These are phyloP conservation scores for Axinella damicornis DNA, from an alignment of 37 sponge, comb jelly and placozoan species.

Conservation along the genomic window DNA sequence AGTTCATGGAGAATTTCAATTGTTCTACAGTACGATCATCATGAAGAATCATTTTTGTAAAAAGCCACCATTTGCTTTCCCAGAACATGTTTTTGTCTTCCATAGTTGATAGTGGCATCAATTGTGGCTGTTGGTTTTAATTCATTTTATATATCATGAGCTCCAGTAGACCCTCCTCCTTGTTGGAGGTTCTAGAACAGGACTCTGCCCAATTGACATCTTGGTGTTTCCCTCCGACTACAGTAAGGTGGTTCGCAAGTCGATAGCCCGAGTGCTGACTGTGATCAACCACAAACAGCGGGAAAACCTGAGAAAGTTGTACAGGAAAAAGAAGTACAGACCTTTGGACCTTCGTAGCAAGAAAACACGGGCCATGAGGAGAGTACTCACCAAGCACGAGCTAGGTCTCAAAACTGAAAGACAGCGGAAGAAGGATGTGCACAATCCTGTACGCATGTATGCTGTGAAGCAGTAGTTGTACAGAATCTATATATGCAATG, in stretches of 20 bases:
- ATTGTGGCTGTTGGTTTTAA: too few species aligned
- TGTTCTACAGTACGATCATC: too few species aligned
- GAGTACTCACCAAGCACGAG: conserved; percentile 84
- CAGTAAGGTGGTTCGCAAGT: conserved; percentile 94
- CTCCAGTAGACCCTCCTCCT: too few species aligned
- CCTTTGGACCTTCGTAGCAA: conserved; percentile 96
- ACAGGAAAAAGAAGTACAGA: conserved; percentile 92
- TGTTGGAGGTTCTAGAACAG: too few species aligned
- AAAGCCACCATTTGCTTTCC: too few species aligned
- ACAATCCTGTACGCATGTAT: conserved; percentile 88
- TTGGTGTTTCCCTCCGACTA: neutral
- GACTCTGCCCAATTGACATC: neutral
- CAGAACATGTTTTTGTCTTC: too few species aligned
- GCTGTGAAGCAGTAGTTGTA: conserved; percentile 80
- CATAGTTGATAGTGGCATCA: too few species aligned
- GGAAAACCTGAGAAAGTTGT: conserved; percentile 92
- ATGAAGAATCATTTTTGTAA: too few species aligned
- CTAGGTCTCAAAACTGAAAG: conserved; percentile 78
- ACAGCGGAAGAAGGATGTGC: conserved; percentile 89
- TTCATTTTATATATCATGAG: too few species aligned
- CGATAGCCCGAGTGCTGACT: conserved; percentile 94
- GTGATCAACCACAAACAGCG: conserved; percentile 94
- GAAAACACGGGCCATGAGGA: conserved; percentile 93
- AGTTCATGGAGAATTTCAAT: too few species aligned
- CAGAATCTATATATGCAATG: neutral